These are phyloP conservation scores for Trachymyrmex septentrionalis DNA, from an alignment of 1,140 invertebrate species.

Conservation along the genomic window DNA sequence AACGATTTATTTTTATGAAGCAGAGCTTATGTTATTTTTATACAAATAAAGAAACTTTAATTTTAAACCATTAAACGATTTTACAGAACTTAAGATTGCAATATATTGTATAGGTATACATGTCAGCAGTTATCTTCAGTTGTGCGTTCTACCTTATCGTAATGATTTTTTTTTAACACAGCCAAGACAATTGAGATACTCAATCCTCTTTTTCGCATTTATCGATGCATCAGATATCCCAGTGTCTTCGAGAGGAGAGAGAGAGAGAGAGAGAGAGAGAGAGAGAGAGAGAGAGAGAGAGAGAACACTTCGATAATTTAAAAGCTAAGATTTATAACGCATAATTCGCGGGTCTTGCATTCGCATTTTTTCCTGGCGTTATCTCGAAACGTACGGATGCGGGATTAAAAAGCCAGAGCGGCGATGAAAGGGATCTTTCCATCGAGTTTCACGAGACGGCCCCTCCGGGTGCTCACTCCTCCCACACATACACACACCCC, in stretches of 20 bases:
- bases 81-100: background rate
- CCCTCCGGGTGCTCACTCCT: conserved; percentile 42
- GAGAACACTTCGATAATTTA: conserved; percentile 36
- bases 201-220: conserved; percentile 25
- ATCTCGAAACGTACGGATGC: conserved; percentile 61
- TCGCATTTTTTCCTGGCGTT: conserved; percentile 64
- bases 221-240: conserved; percentile 7
- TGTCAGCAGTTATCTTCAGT: background rate
- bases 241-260: conserved; percentile 24
- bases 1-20: background rate
- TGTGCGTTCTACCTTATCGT: background rate
- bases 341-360: conserved; percentile 52
- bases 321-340: conserved; percentile 44
- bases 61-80: background rate
- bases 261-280: too few relatives aligned
- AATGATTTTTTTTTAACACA: background rate
- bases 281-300: too few relatives aligned
- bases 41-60: background rate
- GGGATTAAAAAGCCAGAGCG: conserved; percentile 70
- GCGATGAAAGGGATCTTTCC: conserved; percentile 68
- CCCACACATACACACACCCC: background rate
- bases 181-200: conserved; percentile 27
- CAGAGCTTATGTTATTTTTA: background rate
- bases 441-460: conserved; percentile 67
- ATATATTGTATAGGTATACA: background rate